Conservation (phyloP, 2,797 vertebrate species). For the Neosilurus hyrtlii region DNA sequence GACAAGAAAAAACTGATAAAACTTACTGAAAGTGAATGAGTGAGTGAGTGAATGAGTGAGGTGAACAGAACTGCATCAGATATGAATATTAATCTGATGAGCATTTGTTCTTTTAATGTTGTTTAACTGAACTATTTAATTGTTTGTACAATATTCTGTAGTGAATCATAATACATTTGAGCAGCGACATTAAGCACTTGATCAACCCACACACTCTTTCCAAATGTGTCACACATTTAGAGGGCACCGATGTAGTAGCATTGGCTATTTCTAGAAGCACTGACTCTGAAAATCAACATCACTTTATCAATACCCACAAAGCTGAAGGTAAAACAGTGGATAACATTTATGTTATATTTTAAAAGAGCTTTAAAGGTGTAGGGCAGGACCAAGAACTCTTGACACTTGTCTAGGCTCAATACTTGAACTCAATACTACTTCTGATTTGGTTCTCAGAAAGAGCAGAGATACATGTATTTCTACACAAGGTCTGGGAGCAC, state of each 20-base stretch:
- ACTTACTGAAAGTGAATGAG: not conserved
- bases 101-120: not conserved
- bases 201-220: not conserved
- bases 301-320: not conserved
- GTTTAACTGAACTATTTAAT: not conserved
- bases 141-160: not conserved
- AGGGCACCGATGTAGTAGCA: not conserved
- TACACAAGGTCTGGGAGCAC: slow-evolving; percentile 30
- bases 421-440: slow-evolving; percentile 33
- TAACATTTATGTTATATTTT: not conserved
- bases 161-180: not conserved
- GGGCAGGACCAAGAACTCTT: not conserved
- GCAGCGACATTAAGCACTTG: not conserved
- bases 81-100: not conserved
- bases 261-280: no score
- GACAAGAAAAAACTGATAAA: not conserved
- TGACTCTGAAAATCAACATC: not conserved
- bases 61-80: not conserved
- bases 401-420: slow-evolving; percentile 17
- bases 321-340: not conserved
- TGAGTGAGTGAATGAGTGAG: no score
- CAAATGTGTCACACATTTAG: not conserved
- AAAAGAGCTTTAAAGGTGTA: slow-evolving; percentile 2
- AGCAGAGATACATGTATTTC: slow-evolving; percentile 29
- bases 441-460: slow-evolving; percentile 6